These are phyloP conservation scores for Gortyna flavago DNA, from an alignment of 2,888 invertebrate species.

Conservation along the genomic window DNA sequence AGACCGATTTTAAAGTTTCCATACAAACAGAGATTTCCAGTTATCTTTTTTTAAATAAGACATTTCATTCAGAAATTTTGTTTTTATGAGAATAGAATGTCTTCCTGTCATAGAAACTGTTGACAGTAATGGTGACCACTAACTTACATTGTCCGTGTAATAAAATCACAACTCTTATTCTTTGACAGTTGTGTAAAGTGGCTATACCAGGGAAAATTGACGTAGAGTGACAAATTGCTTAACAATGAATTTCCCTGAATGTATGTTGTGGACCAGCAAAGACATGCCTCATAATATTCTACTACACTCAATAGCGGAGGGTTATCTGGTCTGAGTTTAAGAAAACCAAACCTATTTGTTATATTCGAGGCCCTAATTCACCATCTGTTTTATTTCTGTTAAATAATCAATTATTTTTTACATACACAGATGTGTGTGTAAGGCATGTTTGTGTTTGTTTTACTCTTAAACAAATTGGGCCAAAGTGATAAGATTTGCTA, in stretches of 20 bases:
- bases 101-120: no score
- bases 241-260: not conserved
- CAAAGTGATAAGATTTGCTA: conserved; percentile 31
- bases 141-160: not conserved
- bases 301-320: not conserved
- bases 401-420: conserved; percentile 13
- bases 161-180: not conserved
- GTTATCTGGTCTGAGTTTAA: not conserved
- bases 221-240: not conserved
- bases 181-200: not conserved
- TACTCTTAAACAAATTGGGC: conserved; percentile 19
- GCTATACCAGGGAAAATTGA: not conserved
- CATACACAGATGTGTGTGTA: no score
- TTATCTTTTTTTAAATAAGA: no score
- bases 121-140: not conserved
- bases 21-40: no score
- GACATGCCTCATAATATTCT: not conserved
- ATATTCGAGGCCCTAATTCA: not conserved
- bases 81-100: not conserved
- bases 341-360: conserved; percentile 7
- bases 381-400: conserved; percentile 30
- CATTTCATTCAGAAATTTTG: not conserved
- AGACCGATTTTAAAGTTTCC: no score
- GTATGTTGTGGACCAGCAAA: not conserved
- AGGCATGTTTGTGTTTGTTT: conserved; percentile 8